Evolutionary conservation across 2,888 invertebrate genomes (phyloP).

Genomic region (Anagyrus pseudococci): DNA sequence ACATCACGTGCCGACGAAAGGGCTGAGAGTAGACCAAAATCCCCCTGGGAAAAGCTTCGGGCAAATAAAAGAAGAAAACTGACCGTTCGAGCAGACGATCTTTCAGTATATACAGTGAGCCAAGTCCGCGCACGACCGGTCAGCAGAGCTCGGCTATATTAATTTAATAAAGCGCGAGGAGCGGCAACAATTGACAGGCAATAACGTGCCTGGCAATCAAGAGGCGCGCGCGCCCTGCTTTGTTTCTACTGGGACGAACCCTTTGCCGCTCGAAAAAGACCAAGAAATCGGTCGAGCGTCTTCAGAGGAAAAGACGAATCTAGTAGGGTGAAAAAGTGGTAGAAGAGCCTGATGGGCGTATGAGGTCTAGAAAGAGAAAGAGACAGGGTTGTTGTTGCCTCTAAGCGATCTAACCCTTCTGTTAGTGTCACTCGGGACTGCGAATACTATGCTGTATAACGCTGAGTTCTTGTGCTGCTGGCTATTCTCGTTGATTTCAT

Average conservation of each 20-base stretch:
- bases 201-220: conserved; percentile 57
- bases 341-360: not conserved
- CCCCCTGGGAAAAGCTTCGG: conserved; percentile 52
- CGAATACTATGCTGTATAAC: conserved; percentile 52
- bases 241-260: conserved; percentile 36
- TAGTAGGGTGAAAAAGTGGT: not conserved
- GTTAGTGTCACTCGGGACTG: conserved; percentile 56
- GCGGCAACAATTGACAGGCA: conserved; percentile 59
- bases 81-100: conserved; percentile 40
- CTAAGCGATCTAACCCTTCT: conserved; percentile 55
- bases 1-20: conserved; percentile 23
- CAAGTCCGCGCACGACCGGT: not conserved
- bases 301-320: conserved; percentile 12
- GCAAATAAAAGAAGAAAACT: conserved; percentile 53
- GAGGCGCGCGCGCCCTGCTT: conserved; percentile 45
- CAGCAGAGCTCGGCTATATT: conserved; percentile 48
- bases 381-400: conserved; percentile 25
- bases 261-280: conserved; percentile 35
- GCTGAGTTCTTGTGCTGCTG: conserved; percentile 33
- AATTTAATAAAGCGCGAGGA: conserved; percentile 58
- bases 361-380: not conserved
- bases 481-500: conserved; percentile 62
- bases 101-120: not conserved
- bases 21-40: conserved; percentile 34
- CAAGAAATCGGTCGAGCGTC: conserved; percentile 19